Percentiles rank a stretch among this genome's conserved stretches.
phyloP scores from a whole-genome alignment of 1,140 invertebrate genomes.

The Lasioglossum albipes region DNA sequence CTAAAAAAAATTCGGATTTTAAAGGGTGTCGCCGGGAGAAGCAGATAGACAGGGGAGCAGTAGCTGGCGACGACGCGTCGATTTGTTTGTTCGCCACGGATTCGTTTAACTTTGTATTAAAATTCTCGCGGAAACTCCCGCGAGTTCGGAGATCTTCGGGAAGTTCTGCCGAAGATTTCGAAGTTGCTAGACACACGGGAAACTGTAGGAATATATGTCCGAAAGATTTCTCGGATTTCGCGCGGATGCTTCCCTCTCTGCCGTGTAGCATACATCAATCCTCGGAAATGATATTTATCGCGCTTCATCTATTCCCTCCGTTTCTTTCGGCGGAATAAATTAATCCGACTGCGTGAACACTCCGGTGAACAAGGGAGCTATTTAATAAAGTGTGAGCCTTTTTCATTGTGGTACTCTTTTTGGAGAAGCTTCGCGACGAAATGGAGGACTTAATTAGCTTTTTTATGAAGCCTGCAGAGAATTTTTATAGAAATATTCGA shows the following conservation, averaged over 20 bases:
- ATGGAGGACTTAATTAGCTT: too few species aligned
- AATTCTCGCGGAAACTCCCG: background rate
- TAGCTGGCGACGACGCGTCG: background rate
- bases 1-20: constrained; percentile 27
- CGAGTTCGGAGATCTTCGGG: background rate
- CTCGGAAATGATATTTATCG: background rate
- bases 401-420: too few species aligned
- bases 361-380: too few species aligned
- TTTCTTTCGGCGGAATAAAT: too few species aligned
- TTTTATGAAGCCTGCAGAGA: too few species aligned
- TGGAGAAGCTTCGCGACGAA: too few species aligned
- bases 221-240: background rate
- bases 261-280: too few species aligned
- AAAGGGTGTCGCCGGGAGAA: background rate
- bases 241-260: background rate
- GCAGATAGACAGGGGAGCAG: background rate
- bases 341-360: too few species aligned
- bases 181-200: background rate
- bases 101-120: constrained; percentile 38
- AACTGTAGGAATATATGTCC: background rate
- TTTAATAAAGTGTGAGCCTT: too few species aligned
- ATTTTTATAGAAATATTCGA: too few species aligned
- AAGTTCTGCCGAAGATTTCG: background rate
- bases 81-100: constrained; percentile 25
- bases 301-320: background rate